Base-by-base conservation (phyloP, 1,140 invertebrate genomes). In the Ericerus pela region DNA sequence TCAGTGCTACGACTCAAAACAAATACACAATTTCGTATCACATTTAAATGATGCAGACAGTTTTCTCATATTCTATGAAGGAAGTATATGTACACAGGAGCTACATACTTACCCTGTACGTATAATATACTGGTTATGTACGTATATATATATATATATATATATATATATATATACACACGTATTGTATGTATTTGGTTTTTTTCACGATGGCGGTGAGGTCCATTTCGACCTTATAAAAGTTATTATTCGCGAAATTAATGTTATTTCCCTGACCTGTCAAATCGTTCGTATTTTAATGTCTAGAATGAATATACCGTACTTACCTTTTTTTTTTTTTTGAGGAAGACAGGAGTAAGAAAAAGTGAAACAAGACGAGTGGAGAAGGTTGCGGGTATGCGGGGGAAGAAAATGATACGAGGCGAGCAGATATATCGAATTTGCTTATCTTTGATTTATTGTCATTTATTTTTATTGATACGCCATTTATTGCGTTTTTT, bases 391-490 rank as follows among this genome's bases (percentile, higher is more conserved):
- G 14, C 20, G 4, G 4, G n/a, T 4, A 5, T 38, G 36, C 36
- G 14, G 36, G 36, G 14, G 20, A 18, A 3, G n/a, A 41, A 41
- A 18, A 16, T 16, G 37, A 33, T 16, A 18, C 37, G 20, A 41
- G 20, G n/a, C 14, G 6, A 2, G 14, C 20, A 47, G 26, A 47
- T 47, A 47, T 47, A 47, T 47, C 26, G 16, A 18, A 47, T 47
- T 47, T 47, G 41, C 41, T 47, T 47, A 47, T 47, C 41, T 18
- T 47, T 47, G 41, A 47, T 47, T 47, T 47, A 47, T 47, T 47
- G 41, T 47, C 41, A 47, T 47, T 47, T 47, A 47, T 47, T 47
- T 47, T 47, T 47, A 47, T 47, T 47, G 41, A 5, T 47, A 47
- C n/a, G n/a, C n/a, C n/a, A n/a, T n/a, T n/a, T n/a, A n/a, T n/a